Base-by-base conservation (phyloP, 2,888 invertebrate genomes). In the Rotaria macrura region DNA sequence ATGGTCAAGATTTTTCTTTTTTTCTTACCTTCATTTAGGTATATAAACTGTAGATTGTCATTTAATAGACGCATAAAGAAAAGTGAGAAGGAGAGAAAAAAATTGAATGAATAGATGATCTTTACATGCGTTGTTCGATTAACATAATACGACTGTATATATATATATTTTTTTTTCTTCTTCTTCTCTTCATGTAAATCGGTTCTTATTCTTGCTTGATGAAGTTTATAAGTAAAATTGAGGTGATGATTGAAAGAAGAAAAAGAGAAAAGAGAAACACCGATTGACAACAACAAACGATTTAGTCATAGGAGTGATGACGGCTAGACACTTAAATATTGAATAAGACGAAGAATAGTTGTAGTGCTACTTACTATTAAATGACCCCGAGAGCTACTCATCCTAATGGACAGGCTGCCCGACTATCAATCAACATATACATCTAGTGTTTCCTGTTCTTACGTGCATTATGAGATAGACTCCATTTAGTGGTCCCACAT, bases 91-190 rank as follows among this genome's bases (percentile, higher is more conserved):
- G 49, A 34, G 20, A 29, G n/a, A 20, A 38, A 65, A 20, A 65
- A 29, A 34, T 17, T 65, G 65, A 65, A 34, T 65, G 65, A 65
- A 65, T 65, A 17, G 65, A 65, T 65, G 65, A 65, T 65, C 65
- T 65, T 65, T 65, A 65, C 65, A 65, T 65, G 34, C 34, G 65
- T 65, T 65, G 65, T 65, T 65, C 65, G 65, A 65, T 65, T 65
- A 34, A 65, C 65, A 65, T 65, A 65, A 65, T 34, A 65, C 65
- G 65, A 65, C 65, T 65, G 65, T 65, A 65, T 65, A 29, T 29
- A n/a, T 49, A n/a, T n/a, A n/a, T n/a, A n/a, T n/a, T n/a, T n/a
- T n/a, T n/a, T n/a, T n/a, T n/a, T n/a, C n/a, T n/a, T n/a, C n/a
- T n/a, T n/a, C 38, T 65, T 65, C 65, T 65, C 65, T 34, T 65